These are phyloP conservation scores for Mamestra configurata DNA, from an alignment of 1,140 invertebrate species.

Conservation along the genomic window DNA sequence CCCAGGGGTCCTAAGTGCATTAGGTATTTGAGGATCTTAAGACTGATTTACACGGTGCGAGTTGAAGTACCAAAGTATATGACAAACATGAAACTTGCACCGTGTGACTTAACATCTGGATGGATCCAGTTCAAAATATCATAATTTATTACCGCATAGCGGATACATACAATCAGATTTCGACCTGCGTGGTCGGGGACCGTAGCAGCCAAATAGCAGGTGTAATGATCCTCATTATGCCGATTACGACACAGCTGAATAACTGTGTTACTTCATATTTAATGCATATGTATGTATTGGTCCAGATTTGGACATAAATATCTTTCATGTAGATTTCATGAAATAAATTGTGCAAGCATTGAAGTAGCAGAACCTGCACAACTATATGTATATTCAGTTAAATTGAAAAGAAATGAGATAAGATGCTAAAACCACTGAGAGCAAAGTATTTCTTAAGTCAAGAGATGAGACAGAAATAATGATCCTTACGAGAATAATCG, in stretches of 20 bases:
- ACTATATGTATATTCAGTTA: too few species aligned
- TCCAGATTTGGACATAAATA: conserved; percentile 38
- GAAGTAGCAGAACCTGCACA: not conserved
- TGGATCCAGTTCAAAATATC: not conserved
- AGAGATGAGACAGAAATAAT: too few species aligned
- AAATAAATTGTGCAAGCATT: not conserved
- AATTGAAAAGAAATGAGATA: not conserved
- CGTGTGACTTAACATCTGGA: not conserved
- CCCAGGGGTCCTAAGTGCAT: not conserved
- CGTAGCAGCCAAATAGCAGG: conserved; percentile 21
- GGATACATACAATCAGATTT: conserved; percentile 45
- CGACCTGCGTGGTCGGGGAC: conserved; percentile 31
- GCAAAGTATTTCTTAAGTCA: too few species aligned
- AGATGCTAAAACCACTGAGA: too few species aligned
- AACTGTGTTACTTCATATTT: conserved; percentile 14
- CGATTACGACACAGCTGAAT: conserved; percentile 29
- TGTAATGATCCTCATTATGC: conserved; percentile 43
- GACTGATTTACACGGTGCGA: too few species aligned
- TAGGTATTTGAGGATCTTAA: not conserved
- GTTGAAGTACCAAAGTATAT: too few species aligned
- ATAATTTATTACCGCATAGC: not conserved
- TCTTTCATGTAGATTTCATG: not conserved
- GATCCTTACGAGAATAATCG: not conserved
- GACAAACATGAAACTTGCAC: too few species aligned
- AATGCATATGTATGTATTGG: conserved; percentile 3